Base-by-base conservation (phyloP, 1,140 invertebrate species). In the Anastatus disparis region DNA sequence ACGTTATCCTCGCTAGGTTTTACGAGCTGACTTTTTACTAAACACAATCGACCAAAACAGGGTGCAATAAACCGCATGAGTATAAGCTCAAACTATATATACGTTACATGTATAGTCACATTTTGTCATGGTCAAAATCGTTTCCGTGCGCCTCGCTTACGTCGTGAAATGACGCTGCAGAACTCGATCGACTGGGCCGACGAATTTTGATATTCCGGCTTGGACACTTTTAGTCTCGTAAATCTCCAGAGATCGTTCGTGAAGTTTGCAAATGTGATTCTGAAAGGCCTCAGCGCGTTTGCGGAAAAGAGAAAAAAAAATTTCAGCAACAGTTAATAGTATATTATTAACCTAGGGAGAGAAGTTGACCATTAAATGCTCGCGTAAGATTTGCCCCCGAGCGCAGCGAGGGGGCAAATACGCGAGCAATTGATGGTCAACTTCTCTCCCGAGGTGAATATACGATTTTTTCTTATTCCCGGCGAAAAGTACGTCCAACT, bases 41-140 rank as follows among this genome's bases (percentile, higher is more conserved):
- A 20, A 35, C 29, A 56, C 29, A 38, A 56, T 56, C 17, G 29
- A 38, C 1, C 6, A 7, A 27, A 8, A 35, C 17, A 56, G 31
- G 4, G 31, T n/a, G 29, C 53, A 38, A 56, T 56, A 56, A 56
- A 38, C 42, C 42, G 42, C n/a, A n/a, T 17, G 42, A 44, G n/a
- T 44, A n/a, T n/a, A n/a, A n/a, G n/a, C n/a, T n/a, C 12, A 15
- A 7, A 3, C 10, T 44, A 44, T 17, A 17, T 3, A 8, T 15
- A n/a, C 42, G 42, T 17, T 15, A n/a, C n/a, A 44, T 3, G 42
- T 35, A 35, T 35, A 35, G 31, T 35, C 10, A 20, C 46, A 15
- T 53, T 61, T 61, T 27, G 40, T 61, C 58, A 48, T 62, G 26
- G 40, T 46, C n/a, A 62, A 62, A 62, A 62, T 62, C 42, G 58